phyloP scores from a whole-genome alignment of 1,140 invertebrate genomes.

The Drosophila sulfurigaster region DNA sequence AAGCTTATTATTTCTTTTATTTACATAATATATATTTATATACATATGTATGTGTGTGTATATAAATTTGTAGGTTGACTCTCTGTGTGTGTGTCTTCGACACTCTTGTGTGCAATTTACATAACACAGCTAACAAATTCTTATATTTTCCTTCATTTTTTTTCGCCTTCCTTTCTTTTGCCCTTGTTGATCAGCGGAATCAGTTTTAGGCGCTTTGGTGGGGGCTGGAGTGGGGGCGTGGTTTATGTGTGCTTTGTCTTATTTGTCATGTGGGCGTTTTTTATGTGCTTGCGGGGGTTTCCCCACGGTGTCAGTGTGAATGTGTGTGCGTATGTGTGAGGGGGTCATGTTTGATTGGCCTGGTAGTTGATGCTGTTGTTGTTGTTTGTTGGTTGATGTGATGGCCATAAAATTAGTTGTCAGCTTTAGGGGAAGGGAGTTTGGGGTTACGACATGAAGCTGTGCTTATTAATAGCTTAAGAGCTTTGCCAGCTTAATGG shows the following conservation, averaged over 20 bases:
- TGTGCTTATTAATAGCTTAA: constrained; percentile 74
- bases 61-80: neutral
- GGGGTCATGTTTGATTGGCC: constrained; percentile 73
- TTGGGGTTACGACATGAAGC: constrained; percentile 15
- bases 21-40: constrained; percentile 73
- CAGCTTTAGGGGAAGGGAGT: constrained; percentile 12
- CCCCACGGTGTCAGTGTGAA: constrained; percentile 27
- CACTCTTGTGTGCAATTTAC: constrained; percentile 79
- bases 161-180: constrained; percentile 10
- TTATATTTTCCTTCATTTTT: constrained; percentile 29
- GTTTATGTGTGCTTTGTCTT: constrained; percentile 79
- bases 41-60: constrained; percentile 6
- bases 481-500: constrained; percentile 38
- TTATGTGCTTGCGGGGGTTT: constrained; percentile 56
- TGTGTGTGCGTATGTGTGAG: constrained; percentile 6
- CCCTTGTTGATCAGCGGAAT: constrained; percentile 57
- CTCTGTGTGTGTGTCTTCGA: constrained; percentile 28
- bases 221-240: constrained; percentile 45
- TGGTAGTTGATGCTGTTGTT: constrained; percentile 58
- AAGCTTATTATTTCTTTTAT: constrained; percentile 80
- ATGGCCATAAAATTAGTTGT: constrained; percentile 71
- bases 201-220: constrained; percentile 37
- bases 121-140: constrained; percentile 79
- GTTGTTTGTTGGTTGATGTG: constrained; percentile 61
- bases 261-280: constrained; percentile 69